Evolutionary conservation across 2,113 vertebrate genomes (phyloP).

Genomic region (Baryphthengus martii): DNA sequence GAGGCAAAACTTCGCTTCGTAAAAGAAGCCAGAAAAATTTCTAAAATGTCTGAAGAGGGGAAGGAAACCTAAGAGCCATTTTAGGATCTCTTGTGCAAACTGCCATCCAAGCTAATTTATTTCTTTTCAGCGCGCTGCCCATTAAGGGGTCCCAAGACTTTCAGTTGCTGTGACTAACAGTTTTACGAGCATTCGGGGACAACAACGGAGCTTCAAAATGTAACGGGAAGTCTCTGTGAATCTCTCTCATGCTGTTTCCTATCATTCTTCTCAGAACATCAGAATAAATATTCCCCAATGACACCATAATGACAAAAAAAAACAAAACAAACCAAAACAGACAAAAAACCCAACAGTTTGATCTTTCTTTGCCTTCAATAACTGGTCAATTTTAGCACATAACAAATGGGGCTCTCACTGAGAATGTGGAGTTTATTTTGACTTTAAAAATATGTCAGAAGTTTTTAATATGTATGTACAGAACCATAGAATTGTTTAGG

Average conservation of each 20-base stretch:
- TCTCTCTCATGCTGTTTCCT: background rate
- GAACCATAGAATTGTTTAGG: too few species aligned
- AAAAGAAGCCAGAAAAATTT: background rate
- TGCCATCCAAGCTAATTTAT: background rate
- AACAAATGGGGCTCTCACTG: background rate
- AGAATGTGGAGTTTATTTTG: background rate
- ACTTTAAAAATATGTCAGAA: background rate
- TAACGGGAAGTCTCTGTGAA: background rate
- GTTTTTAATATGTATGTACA: background rate
- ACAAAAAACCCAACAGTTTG: background rate
- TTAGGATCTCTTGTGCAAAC: background rate
- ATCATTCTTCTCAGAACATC: background rate
- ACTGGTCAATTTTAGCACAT: background rate
- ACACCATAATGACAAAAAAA: background rate
- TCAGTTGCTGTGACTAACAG: background rate
- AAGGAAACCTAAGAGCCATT: background rate
- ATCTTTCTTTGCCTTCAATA: background rate
- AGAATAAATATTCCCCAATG: background rate
- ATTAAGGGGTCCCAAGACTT: background rate
- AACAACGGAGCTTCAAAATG: background rate
- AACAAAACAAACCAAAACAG: background rate
- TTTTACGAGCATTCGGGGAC: slow-evolving; percentile 19
- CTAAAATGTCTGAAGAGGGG: background rate
- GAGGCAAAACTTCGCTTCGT: background rate
- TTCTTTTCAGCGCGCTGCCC: background rate